These are phyloP conservation scores for Gadus chalcogrammus DNA, from an alignment of 2,113 vertebrate genomes.

Conservation along the genomic window DNA sequence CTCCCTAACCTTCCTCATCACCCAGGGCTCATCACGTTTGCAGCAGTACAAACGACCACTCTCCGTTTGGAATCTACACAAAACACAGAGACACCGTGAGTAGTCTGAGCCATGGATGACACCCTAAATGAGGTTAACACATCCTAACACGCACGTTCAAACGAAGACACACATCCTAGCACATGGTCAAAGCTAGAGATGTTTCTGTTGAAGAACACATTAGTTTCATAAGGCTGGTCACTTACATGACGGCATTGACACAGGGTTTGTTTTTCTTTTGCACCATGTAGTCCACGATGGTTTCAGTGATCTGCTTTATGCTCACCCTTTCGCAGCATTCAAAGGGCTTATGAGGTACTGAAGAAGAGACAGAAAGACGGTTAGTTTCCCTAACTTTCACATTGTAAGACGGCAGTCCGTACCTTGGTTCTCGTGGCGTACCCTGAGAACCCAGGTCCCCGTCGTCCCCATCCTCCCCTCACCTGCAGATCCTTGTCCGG, in stretches of 20 bases:
- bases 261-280: constrained; percentile 28
- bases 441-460: background rate
- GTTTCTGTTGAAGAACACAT: too few species aligned
- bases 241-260: constrained; percentile 46
- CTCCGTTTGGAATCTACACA: constrained; percentile 48
- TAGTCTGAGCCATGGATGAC: background rate
- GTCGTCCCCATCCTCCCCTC: background rate
- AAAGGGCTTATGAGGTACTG: constrained; percentile 23
- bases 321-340: constrained; percentile 28
- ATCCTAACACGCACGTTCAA: too few species aligned
- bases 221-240: too few species aligned
- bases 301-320: background rate
- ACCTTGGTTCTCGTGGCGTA: background rate
- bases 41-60: constrained; percentile 22
- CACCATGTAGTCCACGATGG: constrained; percentile 15
- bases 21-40: constrained; percentile 7
- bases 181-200: too few species aligned
- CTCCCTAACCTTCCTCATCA: fast-evolving
- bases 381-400: background rate
- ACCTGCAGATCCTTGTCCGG: constrained; percentile 21
- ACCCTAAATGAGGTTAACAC: too few species aligned
- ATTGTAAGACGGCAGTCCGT: background rate
- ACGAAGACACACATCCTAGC: too few species aligned
- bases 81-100: background rate
- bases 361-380: background rate